Percentiles rank a stretch among this genome's conserved stretches.
These are phyloP conservation scores for Cylindroiulus punctatus DNA, from an alignment of 2,888 invertebrate species.

Conservation along the genomic window DNA sequence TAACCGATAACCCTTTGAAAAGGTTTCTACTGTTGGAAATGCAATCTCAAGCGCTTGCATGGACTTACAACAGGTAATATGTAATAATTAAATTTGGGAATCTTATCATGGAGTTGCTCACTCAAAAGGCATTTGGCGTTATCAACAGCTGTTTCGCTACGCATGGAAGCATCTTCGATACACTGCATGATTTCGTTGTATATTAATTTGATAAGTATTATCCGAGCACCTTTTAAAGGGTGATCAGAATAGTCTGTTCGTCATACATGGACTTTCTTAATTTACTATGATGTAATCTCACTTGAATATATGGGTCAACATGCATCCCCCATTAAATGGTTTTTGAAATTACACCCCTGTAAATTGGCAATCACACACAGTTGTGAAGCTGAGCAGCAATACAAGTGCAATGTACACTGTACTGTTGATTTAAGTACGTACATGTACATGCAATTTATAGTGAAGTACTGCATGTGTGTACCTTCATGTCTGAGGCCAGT, in stretches of 20 bases:
- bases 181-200: neutral
- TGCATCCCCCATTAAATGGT: no score
- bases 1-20: neutral
- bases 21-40: neutral
- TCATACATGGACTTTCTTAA: neutral
- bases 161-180: neutral
- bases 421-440: no score
- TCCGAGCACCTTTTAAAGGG: neutral
- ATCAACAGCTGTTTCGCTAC: neutral
- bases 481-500: no score
- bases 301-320: neutral
- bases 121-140: neutral
- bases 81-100: neutral
- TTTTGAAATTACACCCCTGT: neutral
- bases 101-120: neutral
- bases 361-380: neutral
- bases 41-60: constrained; percentile 48
- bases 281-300: neutral
- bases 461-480: no score
- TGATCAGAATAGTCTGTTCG: neutral
- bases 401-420: neutral
- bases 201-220: neutral
- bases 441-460: no score
- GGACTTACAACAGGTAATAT: constrained; percentile 51
- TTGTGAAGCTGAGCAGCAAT: neutral